A percentile compares a stretch with the other conserved stretches of the same genome.
Conservation (phyloP, 2,888 invertebrate genomes). For the Acanthococcus lagerstroemiae region DNA sequence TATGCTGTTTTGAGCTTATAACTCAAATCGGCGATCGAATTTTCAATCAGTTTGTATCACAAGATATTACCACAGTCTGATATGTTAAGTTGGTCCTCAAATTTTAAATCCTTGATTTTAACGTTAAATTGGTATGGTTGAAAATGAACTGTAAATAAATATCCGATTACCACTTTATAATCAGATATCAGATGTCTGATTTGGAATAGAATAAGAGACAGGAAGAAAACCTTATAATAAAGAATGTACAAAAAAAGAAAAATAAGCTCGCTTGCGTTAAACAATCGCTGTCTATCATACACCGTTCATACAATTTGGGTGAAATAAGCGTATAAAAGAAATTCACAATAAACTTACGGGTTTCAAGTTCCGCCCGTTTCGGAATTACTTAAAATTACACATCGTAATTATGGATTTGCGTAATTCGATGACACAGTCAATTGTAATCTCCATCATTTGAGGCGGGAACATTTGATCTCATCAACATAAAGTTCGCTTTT, state of each 20-base stretch:
- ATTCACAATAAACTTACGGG: no score
- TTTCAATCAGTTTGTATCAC: constrained; percentile 9
- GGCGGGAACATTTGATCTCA: no score
- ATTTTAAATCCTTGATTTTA: neutral
- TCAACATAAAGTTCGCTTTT: no score
- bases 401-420: no score
- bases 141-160: neutral
- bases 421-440: no score
- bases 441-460: no score
- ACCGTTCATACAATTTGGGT: constrained; percentile 3
- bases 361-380: no score
- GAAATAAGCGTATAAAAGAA: constrained; percentile 14
- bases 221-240: neutral
- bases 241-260: constrained; percentile 3
- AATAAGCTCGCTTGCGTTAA: constrained; percentile 24
- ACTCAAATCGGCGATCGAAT: neutral
- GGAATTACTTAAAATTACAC: no score
- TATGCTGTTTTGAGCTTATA: neutral
- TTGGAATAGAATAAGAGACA: neutral
- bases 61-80: constrained; percentile 26
- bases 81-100: constrained; percentile 25
- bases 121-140: neutral
- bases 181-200: neutral
- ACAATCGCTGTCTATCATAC: neutral
- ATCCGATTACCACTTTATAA: neutral